Conservation (phyloP, 1,140 invertebrate genomes). For the Trichonephila clavata region DNA sequence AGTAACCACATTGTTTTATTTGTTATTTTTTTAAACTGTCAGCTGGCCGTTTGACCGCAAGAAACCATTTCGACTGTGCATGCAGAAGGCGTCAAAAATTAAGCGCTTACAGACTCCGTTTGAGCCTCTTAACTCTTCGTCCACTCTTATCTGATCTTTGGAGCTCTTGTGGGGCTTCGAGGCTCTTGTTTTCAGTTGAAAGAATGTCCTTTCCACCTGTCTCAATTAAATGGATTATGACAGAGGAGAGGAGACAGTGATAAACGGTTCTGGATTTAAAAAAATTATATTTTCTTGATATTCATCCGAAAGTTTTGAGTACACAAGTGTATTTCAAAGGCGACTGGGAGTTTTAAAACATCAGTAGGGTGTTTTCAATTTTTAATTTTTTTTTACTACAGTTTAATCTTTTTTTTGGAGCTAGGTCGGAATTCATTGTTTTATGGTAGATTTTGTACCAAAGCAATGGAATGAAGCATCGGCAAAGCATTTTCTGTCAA, state of each 20-base stretch:
- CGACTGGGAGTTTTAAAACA: background rate
- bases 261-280: background rate
- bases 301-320: too few relatives aligned
- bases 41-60: background rate
- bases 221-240: background rate
- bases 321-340: background rate
- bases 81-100: background rate
- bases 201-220: background rate
- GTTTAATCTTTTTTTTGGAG: too few relatives aligned
- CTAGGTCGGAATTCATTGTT: too few relatives aligned
- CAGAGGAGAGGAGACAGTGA: background rate
- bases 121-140: background rate
- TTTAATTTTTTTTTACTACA: too few relatives aligned
- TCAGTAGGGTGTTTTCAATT: background rate
- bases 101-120: background rate
- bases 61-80: background rate
- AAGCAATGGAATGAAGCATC: too few relatives aligned
- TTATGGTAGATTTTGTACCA: too few relatives aligned
- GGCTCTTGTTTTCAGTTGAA: background rate
- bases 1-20: background rate
- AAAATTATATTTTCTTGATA: too few relatives aligned
- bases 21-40: background rate
- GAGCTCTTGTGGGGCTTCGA: background rate
- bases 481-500: too few relatives aligned
- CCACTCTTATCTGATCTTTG: background rate